Evolutionary conservation across 2,113 vertebrate genomes (phyloP), one percentile per base, ranked within the genome.

Genomic region (Cavia aperea): DNA sequence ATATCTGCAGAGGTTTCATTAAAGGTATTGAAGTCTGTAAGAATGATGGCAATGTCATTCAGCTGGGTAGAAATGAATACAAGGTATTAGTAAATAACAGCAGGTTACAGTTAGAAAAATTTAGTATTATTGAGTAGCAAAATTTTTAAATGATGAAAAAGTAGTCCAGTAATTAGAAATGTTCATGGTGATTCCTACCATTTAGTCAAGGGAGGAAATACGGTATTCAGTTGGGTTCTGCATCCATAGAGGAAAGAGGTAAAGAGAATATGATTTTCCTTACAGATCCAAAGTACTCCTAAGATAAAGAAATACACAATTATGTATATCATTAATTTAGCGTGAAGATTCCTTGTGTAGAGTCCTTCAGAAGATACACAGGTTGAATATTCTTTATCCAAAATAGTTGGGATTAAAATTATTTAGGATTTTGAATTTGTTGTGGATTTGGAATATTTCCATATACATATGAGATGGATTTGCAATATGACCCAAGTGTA

Each of bases 291-390:
- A 24, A 43, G 86, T 83, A 72, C n/a, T 92, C 49, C n/a, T 89
- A 36, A 58, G 12, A 9, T 94, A 56, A 68, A 93, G 70, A 92
- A n/a, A 79, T 86, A 81, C 0, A 88, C 23, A 24, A 81, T 19
- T 85, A 78, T 68, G 0, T 87, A 39, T 49, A 39, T 88, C 9
- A 46, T 39, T 65, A 81, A n/a, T 89, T 93, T 88, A 86, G 21
- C 62, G 79, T 81, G 78, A 83, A 75, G 10, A 72, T 72, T 90
- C 23, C 43, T 89, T 90, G 29, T 83, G 24, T 66, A 86, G 15
- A 75, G n/a, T 92, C 68, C n/a, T 58, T 94, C 43, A 92, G 72
- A 95, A 88, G 21, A 77, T 88, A 77, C n/a, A 56, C 70, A 78
- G 56, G 13, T 24, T 56, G n/a, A 70, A 56, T 86, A 49, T 77